Percentiles rank a stretch among this genome's conserved stretches.
phyloP scores from a whole-genome alignment of 2,113 vertebrate genomes.

The Pholis gunnellus region DNA sequence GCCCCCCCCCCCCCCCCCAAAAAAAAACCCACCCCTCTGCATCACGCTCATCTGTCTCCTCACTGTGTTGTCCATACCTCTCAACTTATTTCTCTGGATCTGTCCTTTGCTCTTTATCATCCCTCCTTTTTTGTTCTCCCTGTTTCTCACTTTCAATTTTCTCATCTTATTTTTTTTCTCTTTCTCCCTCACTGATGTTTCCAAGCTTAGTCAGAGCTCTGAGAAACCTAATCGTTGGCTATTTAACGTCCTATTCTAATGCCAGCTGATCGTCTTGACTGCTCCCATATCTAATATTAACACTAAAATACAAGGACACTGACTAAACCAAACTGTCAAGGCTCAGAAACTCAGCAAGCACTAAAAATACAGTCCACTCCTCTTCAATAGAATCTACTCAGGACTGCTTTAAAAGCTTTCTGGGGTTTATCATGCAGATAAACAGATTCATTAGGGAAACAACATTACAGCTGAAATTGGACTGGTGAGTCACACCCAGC shows the following conservation, averaged over 20 bases:
- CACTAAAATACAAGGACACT: neutral
- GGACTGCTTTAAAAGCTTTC: conserved; percentile 63
- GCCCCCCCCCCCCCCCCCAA: conserved; percentile 15
- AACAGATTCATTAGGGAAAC: conserved; percentile 54
- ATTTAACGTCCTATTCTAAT: conserved; percentile 22
- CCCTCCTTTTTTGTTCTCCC: conserved; percentile 32
- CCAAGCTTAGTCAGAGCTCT: conserved; percentile 46
- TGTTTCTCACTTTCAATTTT: conserved; percentile 36
- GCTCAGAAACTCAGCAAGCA: conserved; percentile 42
- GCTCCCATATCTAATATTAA: conserved; percentile 32
- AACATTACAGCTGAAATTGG: conserved; percentile 38
- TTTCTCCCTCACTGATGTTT: conserved; percentile 45
- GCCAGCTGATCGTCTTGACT: conserved; percentile 41
- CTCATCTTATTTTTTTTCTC: conserved; percentile 39
- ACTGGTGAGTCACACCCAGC: conserved; percentile 50
- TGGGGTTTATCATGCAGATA: conserved; percentile 52
- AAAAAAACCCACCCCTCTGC: conserved; percentile 19
- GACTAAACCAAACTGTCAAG: conserved; percentile 22
- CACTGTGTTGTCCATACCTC: conserved; percentile 54
- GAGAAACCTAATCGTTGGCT: conserved; percentile 16
- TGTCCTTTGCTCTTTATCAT: conserved; percentile 31
- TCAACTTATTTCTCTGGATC: conserved; percentile 42
- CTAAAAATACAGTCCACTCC: conserved; percentile 60
- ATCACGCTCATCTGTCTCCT: conserved; percentile 56
- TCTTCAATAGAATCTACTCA: conserved; percentile 37